Evolutionary conservation across 2,888 invertebrate species (phyloP), one percentile per base, ranked within the genome.

Genomic region (Chrysolina oricalcia): DNA sequence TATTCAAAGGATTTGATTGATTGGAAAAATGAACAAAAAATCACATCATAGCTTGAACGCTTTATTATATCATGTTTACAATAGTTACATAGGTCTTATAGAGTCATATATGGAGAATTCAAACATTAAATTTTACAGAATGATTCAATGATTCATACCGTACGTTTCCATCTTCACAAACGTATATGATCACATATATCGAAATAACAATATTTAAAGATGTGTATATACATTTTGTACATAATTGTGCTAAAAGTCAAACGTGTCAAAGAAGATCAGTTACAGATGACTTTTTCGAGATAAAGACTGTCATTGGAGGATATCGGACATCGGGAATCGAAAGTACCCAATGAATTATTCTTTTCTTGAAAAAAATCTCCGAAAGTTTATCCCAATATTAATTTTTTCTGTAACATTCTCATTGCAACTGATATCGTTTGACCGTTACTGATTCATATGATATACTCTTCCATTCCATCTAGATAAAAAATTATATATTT

Each of bases 201-300:
- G 85, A 86, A 81, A 83, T 85, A 85, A 83, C 84, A 82, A 82
- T 82, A 78, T 80, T 83, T 81, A 80, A 83, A 84, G 83, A 67
- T 79, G 87, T 87, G 87, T 86, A 86, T 87, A 69, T 86, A 87
- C 87, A 87, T 77, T 84, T 81, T 84, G 79, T 86, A 87, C 86
- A 87, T 74, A 80, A 79, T 81, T 82, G 84, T 85, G 84, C 82
- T 81, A 81, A 46, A 23, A 35, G 41, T 53, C 10, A 15, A 27
- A 53, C 17, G 50, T 35, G 46, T 59, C 63, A 70, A 35, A 48
- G 40, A n/a, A 50, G n/a, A 35, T 48, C 70, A 70, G 23, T 35
- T 27, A n/a, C 35, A 27, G 11, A 8, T 2, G 8, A 8, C 2
- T 43, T 8, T 13, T 8, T 43, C 10, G 43, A 15, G 15, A 2